Evolutionary conservation across 2,888 invertebrate genomes (phyloP), one percentile per base, ranked within the genome.

Genomic region (Xanthorhoe designata): DNA sequence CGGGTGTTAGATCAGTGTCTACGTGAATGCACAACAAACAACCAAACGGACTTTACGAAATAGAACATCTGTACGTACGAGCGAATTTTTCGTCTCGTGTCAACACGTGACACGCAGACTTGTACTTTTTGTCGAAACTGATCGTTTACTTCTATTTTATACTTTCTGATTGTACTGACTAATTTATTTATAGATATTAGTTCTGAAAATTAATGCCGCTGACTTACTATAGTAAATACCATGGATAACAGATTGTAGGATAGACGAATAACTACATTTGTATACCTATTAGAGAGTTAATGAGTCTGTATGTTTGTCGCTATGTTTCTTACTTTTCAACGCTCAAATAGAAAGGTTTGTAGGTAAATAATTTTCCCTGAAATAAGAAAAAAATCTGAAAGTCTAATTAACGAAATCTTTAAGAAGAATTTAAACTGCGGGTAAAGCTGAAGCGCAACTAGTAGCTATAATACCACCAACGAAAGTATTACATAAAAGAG

Each of bases 111-210:
- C 52, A 47, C 52, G 63, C 55, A 53, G 38, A 0, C 61, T 53
- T n/a, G 35, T 32, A 61, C 19, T 38, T 42, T 32, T n/a, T 35
- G 2, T 35, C 58, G 35, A n/a, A 54, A 63, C 63, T 63, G 63
- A 66, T 60, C 47, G 62, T 59, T 52, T 59, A 55, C 52, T 56
- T 51, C 38, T 17, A 29, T n/a, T 19, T n/a, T 45, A 2, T 9
- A 10, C 2, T 38, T 38, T 38, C 35, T 35, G 9, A n/a, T n/a
- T n/a, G n/a, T n/a, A n/a, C n/a, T 6, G 8, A 38, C 10, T 4
- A 13, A 42, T 42, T 42, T 42, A 13, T 42, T 38, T 42, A 2
- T 10, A 1, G 4, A 13, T 9, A 42, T 42, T 1, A 42, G 38
- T 13, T 42, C 2, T 42, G 4, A 42, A 2, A 13, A 13, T 0